Evolutionary conservation across 2,797 vertebrate species (phyloP), one percentile per base, ranked within the genome.

Genomic region (Clarias laeviceps): DNA sequence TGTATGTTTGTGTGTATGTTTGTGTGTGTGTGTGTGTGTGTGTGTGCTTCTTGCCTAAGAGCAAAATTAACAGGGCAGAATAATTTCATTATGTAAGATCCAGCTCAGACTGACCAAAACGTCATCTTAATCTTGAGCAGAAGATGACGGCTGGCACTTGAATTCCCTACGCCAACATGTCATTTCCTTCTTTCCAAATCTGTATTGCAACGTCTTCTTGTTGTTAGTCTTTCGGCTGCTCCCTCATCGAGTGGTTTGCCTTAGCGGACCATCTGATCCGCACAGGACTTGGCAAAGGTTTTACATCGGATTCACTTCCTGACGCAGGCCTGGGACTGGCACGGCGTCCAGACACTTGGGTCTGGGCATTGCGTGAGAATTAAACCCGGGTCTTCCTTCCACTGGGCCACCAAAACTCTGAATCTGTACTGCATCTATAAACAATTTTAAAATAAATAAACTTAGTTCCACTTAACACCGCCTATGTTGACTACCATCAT

Each of bases 31-130:
- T 34, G 32, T 6, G 9, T 27, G 34, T 50, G 57, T 50, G 61
- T 54, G 29, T 34, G 61, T 68, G 83, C 57, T 34, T 34, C 24
- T 74, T 66, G 72, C 80, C 80, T 76, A 68, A 82, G 64, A 74
- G 57, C 37, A 69, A 88, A 88, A 90, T 92, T 89, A 91, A 89
- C 88, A 87, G 87, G 84, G 89, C 32, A 54, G 87, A 89, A 89
- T 90, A 76, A 93, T 87, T 84, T 82, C 80, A 91, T 93, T 90
- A 92, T 89, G 76, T 82, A 86, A 89, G 85, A 87, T 80, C 83
- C 78, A 89, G 87, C 87, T 87, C 87, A 66, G 78, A 84, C 82
- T 34, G 70, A 66, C 61, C 32, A 24, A 34, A 64, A 86, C 22
- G 50, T 82, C 84, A 82, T 66, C 29, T 66, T 62, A 40, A 66